Evolutionary conservation across 2,888 invertebrate genomes (phyloP), one percentile per base, ranked within the genome.

Genomic region (Oligia strigilis): DNA sequence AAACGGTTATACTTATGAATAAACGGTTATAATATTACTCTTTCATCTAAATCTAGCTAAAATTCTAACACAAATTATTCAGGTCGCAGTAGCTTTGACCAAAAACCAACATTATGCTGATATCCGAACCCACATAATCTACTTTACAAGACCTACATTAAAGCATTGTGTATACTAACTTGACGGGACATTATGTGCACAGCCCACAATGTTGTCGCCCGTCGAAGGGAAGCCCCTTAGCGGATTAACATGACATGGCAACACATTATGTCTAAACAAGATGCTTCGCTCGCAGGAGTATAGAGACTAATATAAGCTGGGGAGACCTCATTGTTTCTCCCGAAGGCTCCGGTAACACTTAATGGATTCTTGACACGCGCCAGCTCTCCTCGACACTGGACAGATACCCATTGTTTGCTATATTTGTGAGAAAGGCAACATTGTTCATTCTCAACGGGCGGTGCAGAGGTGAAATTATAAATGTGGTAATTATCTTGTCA

Each of bases 281-380:
- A 75, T 67, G 80, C 70, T 81, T 78, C 64, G 66, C 70, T 74
- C 66, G 67, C 81, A 76, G 77, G 82, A 81, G 76, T 82, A 70
- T 73, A 81, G 78, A 66, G 64, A 80, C 72, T 71, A 83, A 73
- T 80, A 80, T 76, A 82, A 83, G 72, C 76, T 70, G 55, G 72
- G 70, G 70, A 80, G 73, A 78, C 70, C 71, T 88, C 83, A 87
- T 89, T 87, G 89, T 88, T 83, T 84, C 83, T 79, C 74, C 75
- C 80, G 77, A 90, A 87, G 87, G 87, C 88, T 91, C 85, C 78
- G 86, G 87, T 91, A 77, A 85, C 90, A 86, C 84, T 88, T 90
- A 90, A 91, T 91, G 89, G 89, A 90, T 91, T 91, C 86, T 84
- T 81, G 84, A 87, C 89, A 91, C 84, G 85, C 83, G 81, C 74